Evolutionary conservation across 1,140 invertebrate genomes (phyloP).

Genomic region (Thalassaphorura encarpata): DNA sequence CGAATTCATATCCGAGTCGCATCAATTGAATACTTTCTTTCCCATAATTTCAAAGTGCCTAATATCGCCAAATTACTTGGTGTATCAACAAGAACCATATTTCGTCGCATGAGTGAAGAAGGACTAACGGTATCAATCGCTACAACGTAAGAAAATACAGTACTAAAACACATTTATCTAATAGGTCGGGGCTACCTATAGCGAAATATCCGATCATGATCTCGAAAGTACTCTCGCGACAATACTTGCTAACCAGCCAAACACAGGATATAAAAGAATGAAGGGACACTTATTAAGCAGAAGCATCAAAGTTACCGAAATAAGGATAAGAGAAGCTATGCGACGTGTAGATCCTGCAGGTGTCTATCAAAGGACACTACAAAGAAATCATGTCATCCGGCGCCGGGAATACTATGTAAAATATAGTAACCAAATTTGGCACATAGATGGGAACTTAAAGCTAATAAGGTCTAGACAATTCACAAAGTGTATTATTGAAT

Average conservation of each 20-base stretch:
- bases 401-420: slow-evolving; percentile 11
- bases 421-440: slow-evolving; percentile 20
- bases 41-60: slow-evolving; percentile 1
- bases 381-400: slow-evolving; percentile 9
- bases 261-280: slow-evolving; percentile 21
- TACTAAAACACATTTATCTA: neutral
- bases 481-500: neutral
- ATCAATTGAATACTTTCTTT: slow-evolving; percentile 1
- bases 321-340: neutral
- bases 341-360: slow-evolving; percentile 2
- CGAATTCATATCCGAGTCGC: neutral
- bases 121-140: neutral
- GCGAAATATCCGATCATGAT: neutral
- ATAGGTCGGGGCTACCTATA: slow-evolving; percentile 2
- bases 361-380: neutral
- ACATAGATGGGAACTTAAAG: slow-evolving; percentile 17
- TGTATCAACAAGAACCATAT: slow-evolving; percentile 4
- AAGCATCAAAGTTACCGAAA: slow-evolving; percentile 13
- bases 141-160: neutral
- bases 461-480: slow-evolving; percentile 3
- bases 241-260: slow-evolving; percentile 3
- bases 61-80: neutral
- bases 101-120: neutral
- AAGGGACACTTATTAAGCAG: slow-evolving; percentile 6
- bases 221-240: neutral